Conservation (phyloP, 2,113 vertebrate genomes). For the Solenodon paradoxus region DNA sequence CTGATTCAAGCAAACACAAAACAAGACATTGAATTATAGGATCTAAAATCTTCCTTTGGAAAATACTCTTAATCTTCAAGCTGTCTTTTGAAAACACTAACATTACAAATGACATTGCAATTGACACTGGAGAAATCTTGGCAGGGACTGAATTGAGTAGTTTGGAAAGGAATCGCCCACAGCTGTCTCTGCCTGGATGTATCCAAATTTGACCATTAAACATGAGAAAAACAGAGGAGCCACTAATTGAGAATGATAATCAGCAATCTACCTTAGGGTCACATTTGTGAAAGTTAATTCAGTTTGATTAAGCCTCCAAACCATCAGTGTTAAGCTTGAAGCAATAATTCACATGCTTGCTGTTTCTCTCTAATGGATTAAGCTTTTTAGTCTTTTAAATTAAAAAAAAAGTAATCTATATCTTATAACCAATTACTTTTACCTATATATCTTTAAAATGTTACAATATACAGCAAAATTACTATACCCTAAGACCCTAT, state of each 20-base stretch:
- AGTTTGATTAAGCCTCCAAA: conserved; percentile 63
- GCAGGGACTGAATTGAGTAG: conserved; percentile 18
- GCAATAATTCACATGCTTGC: neutral
- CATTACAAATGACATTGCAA: conserved; percentile 24
- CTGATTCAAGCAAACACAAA: conserved; percentile 22
- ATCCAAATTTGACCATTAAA: conserved; percentile 57
- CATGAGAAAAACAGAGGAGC: conserved; percentile 44
- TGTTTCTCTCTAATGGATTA: conserved; percentile 10
- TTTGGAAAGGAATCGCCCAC: conserved; percentile 57
- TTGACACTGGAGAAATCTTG: conserved; percentile 58
- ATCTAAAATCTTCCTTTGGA: conserved; percentile 17
- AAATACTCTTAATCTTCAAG: conserved; percentile 46
- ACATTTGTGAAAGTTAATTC: conserved; percentile 65
- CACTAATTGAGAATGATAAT: conserved; percentile 61
- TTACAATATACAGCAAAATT: neutral
- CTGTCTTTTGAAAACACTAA: conserved; percentile 43
- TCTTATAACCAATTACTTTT: conserved; percentile 1
- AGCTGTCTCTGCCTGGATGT: conserved; percentile 42
- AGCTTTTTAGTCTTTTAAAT: neutral
- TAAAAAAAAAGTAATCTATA: conserved; percentile 31
- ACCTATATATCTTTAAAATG: conserved; percentile 1
- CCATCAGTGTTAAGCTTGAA: neutral
- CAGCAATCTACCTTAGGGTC: conserved; percentile 53
- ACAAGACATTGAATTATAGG: neutral
- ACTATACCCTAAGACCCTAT: neutral